phyloP scores from a whole-genome alignment of 2,888 invertebrate species.

The Octonoba sinensis region DNA sequence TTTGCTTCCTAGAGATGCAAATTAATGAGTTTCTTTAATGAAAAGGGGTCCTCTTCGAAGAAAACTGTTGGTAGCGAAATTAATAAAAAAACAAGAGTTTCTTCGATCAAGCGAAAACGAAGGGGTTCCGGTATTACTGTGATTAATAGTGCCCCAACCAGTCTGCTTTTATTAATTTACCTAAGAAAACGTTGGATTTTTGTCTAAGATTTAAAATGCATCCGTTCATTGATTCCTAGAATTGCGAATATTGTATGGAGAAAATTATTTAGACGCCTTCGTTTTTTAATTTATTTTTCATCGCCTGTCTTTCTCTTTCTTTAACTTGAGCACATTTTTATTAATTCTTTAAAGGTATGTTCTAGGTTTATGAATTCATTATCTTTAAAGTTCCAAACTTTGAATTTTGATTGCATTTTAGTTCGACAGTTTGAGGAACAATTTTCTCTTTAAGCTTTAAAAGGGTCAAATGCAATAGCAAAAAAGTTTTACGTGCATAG shows the following conservation, averaged over 20 bases:
- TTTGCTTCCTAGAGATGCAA: slow-evolving; percentile 49
- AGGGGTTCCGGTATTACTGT: slow-evolving; percentile 25
- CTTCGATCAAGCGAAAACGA: slow-evolving; percentile 49
- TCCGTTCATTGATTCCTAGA: slow-evolving; percentile 29
- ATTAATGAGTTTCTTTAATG: slow-evolving; percentile 64
- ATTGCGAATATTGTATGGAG: not conserved
- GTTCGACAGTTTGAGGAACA: no score
- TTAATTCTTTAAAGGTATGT: no score
- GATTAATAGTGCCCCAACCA: slow-evolving; percentile 50
- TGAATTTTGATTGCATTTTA: no score
- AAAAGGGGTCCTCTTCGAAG: slow-evolving; percentile 43
- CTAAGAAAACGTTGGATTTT: slow-evolving; percentile 46
- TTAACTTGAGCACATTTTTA: no score
- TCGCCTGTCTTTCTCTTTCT: no score
- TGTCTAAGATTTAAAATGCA: slow-evolving; percentile 8
- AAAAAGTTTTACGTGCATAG: no score
- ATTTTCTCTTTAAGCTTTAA: no score
- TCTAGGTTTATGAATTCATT: no score
- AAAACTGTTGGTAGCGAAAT: slow-evolving; percentile 44
- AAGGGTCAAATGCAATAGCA: no score
- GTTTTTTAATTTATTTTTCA: no score
- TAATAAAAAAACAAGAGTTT: slow-evolving; percentile 44
- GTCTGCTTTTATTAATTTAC: slow-evolving; percentile 59
- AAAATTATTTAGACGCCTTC: slow-evolving; percentile 29
- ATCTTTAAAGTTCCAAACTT: no score